phyloP scores from a whole-genome alignment of 2,797 vertebrate species.

The Arnoldichthys spilopterus region DNA sequence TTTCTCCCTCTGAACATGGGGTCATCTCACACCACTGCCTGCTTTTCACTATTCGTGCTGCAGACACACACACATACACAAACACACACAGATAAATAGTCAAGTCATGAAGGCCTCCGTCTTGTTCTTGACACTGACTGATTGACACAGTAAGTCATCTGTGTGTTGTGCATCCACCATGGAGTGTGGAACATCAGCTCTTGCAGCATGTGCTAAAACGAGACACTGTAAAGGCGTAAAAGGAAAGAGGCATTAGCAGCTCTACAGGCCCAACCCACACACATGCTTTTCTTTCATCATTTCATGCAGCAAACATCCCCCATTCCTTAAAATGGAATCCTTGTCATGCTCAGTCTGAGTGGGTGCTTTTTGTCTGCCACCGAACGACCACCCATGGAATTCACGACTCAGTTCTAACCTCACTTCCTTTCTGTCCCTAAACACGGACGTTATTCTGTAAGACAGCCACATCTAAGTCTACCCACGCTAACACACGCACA shows the following conservation, averaged over 20 bases:
- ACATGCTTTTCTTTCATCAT: neutral
- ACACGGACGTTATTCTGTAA: neutral
- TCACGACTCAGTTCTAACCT: neutral
- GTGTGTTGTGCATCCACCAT: neutral
- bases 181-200: neutral
- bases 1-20: slow-evolving; percentile 84
- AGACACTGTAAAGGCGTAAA: neutral
- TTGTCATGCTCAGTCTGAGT: neutral
- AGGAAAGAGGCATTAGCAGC: neutral
- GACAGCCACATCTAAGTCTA: neutral
- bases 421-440: slow-evolving; percentile 1
- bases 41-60: slow-evolving; percentile 83
- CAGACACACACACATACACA: slow-evolving; percentile 49
- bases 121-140: slow-evolving; percentile 6
- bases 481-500: neutral
- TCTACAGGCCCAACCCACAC: neutral
- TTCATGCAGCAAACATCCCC: neutral
- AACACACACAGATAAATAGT: slow-evolving; percentile 9
- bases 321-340: neutral
- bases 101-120: neutral
- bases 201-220: neutral
- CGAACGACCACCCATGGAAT: neutral
- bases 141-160: neutral
- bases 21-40: slow-evolving; percentile 88
- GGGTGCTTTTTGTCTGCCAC: neutral